These are phyloP conservation scores for Falco naumanni DNA, from an alignment of 2,797 vertebrate genomes.

Conservation along the genomic window DNA sequence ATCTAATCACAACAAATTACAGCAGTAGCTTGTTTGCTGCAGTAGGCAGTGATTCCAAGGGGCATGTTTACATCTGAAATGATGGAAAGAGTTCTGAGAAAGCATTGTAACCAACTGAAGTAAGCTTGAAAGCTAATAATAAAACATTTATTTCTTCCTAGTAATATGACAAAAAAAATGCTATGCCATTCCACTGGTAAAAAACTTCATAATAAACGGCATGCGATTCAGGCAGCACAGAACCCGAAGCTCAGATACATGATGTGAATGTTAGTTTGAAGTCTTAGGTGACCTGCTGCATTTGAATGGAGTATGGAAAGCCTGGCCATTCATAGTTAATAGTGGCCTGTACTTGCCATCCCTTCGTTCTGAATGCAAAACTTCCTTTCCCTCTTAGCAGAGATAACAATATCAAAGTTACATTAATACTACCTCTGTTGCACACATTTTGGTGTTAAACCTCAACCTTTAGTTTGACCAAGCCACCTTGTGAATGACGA, in stretches of 20 bases:
- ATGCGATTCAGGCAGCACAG: neutral
- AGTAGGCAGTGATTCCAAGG: neutral
- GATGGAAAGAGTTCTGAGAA: neutral
- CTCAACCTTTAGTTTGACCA: neutral
- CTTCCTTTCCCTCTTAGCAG: neutral
- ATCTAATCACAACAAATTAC: neutral
- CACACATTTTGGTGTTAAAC: neutral
- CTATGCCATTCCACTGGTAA: neutral
- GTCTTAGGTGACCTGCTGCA: neutral
- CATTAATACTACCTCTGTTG: neutral
- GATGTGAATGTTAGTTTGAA: neutral
- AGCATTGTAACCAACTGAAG: neutral
- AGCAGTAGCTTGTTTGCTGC: neutral
- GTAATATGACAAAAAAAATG: neutral
- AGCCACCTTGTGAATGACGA: neutral
- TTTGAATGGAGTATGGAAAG: neutral
- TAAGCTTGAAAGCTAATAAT: neutral
- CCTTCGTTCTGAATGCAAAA: neutral
- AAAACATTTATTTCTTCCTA: neutral
- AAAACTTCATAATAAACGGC: neutral
- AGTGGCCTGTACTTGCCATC: neutral
- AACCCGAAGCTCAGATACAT: neutral
- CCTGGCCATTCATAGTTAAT: neutral
- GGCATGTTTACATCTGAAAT: neutral
- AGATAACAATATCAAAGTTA: neutral